Evolutionary conservation across 2,888 invertebrate genomes (phyloP).

Genomic region (Acanthosoma haemorrhoidale): DNA sequence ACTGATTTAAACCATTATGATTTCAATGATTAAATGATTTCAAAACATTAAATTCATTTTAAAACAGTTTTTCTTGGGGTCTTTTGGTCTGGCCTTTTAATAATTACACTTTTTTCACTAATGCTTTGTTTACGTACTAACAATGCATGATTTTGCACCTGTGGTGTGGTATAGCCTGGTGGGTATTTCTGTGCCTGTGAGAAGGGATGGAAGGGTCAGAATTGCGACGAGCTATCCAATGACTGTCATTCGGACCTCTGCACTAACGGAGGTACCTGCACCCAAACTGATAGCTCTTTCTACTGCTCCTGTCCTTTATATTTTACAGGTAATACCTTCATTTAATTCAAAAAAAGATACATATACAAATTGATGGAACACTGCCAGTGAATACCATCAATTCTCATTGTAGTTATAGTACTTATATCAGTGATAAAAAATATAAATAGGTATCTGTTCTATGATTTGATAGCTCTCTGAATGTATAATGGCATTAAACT

Average conservation of each 20-base stretch:
- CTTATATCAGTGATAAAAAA: too few species aligned
- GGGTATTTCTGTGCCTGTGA: conserved; percentile 66
- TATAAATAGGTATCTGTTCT: too few species aligned
- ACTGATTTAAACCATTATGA: neutral
- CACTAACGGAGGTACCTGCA: conserved; percentile 63
- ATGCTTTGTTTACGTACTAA: conserved; percentile 21
- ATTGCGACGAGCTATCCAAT: conserved; percentile 48
- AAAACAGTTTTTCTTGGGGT: neutral
- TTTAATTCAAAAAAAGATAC: too few species aligned
- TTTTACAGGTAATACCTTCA: conserved; percentile 59
- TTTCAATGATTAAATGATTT: too few species aligned
- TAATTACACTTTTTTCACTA: neutral
- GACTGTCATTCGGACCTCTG: conserved; percentile 33
- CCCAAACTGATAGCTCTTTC: conserved; percentile 51
- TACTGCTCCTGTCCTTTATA: conserved; percentile 67
- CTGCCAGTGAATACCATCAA: too few species aligned
- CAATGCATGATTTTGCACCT: conserved; percentile 21
- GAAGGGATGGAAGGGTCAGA: conserved; percentile 61
- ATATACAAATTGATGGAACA: too few species aligned
- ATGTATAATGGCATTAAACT: too few species aligned
- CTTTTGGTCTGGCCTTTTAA: neutral
- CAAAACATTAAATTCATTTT: too few species aligned
- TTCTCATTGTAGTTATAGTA: too few species aligned
- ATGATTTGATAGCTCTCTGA: too few species aligned
- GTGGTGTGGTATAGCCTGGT: conserved; percentile 42